phyloP scores from a whole-genome alignment of 2,113 vertebrate species.

The Menidia beryllina region DNA sequence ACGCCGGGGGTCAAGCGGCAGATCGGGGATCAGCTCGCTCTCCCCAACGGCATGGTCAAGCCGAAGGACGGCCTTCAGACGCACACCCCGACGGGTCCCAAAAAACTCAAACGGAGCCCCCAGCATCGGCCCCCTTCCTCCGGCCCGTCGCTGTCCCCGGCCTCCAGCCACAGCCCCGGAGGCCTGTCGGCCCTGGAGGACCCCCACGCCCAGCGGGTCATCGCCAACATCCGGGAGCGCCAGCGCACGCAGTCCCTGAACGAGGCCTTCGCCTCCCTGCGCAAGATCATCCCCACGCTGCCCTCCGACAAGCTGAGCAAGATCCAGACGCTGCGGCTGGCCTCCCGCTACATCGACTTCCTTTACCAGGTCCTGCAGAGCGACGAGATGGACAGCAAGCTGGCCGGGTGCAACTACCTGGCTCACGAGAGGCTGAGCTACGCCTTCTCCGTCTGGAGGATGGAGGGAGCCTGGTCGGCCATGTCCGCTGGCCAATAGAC shows the following conservation, averaged over 20 bases:
- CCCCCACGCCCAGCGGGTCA: slow-evolving; percentile 86
- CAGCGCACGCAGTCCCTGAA: slow-evolving; percentile 91
- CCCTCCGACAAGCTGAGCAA: slow-evolving; percentile 94
- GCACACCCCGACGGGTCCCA: slow-evolving; percentile 53
- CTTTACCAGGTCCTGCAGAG: slow-evolving; percentile 92
- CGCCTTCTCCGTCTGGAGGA: slow-evolving; percentile 94
- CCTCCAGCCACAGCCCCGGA: slow-evolving; percentile 53
- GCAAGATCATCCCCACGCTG: slow-evolving; percentile 91
- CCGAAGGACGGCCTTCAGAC: slow-evolving; percentile 43
- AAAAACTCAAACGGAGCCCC: slow-evolving; percentile 78
- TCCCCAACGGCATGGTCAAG: slow-evolving; percentile 50
- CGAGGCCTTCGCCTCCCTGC: slow-evolving; percentile 89
- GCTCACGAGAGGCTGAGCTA: slow-evolving; percentile 92
- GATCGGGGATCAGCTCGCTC: slow-evolving; percentile 56
- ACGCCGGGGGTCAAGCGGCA: slow-evolving; percentile 77
- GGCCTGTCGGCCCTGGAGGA: slow-evolving; percentile 78
- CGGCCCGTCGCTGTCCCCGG: slow-evolving; percentile 66
- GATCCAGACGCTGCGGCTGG: slow-evolving; percentile 92
- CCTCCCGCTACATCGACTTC: slow-evolving; percentile 92
- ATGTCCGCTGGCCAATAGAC: slow-evolving; percentile 88
- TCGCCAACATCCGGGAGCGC: slow-evolving; percentile 90
- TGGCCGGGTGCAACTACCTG: slow-evolving; percentile 88
- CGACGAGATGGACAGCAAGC: slow-evolving; percentile 87
- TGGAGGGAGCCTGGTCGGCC: slow-evolving; percentile 92
- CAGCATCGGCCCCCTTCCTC: slow-evolving; percentile 60